phyloP scores from a whole-genome alignment of 2,888 invertebrate genomes.

The Anoplius nigerrimus region DNA sequence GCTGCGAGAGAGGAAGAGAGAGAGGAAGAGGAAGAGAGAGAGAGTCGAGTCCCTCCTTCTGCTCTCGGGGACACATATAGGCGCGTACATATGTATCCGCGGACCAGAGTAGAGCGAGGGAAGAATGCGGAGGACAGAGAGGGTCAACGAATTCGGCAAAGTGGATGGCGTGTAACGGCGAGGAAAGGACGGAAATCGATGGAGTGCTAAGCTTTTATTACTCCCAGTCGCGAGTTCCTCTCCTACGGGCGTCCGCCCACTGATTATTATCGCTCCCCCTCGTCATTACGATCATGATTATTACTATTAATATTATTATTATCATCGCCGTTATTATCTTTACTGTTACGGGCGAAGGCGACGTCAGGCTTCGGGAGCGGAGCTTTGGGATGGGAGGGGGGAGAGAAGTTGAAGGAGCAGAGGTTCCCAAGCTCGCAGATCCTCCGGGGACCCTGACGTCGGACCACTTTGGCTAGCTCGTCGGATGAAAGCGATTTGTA shows the following conservation, averaged over 20 bases:
- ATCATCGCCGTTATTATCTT: constrained; percentile 1
- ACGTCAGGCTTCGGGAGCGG: too few species aligned
- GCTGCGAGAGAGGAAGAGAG: not conserved
- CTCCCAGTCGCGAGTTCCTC: constrained; percentile 5
- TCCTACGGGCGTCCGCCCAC: not conserved
- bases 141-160: not conserved
- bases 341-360: constrained; percentile 1
- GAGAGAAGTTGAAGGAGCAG: too few species aligned
- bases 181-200: constrained; percentile 27
- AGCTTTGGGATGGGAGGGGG: too few species aligned
- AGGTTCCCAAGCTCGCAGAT: too few species aligned
- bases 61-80: not conserved
- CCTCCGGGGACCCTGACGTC: too few species aligned
- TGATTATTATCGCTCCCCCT: constrained; percentile 28
- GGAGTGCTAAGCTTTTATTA: constrained; percentile 35
- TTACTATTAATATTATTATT: constrained; percentile 7
- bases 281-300: not conserved
- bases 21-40: not conserved
- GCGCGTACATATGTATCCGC: not conserved
- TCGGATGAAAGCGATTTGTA: too few species aligned
- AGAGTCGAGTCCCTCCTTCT: not conserved
- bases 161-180: constrained; percentile 1
- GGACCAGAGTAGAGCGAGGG: not conserved
- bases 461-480: too few species aligned
- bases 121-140: not conserved